Base-by-base conservation (phyloP, 2,888 invertebrate genomes). In the Eulithis prunata region DNA sequence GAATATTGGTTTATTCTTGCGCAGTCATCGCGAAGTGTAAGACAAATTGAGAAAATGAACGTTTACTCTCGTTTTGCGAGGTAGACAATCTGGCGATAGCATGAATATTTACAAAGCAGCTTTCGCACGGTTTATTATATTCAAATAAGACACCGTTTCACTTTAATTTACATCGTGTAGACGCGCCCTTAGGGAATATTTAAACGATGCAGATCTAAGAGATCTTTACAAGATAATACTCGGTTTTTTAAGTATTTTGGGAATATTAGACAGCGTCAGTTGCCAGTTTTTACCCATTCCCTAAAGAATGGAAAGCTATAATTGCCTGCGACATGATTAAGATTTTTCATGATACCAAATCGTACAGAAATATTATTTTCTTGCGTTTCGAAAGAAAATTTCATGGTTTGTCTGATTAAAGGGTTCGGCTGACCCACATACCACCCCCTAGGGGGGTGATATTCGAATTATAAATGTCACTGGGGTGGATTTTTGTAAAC, bases 401-500 rank as follows among this genome's bases (percentile, higher is more conserved):
- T 8, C 47, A 13, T 7, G 13, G 8, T 47, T 7, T 47, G 47
- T 43, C 43, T 43, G 28, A 43, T 51, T 43, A 52, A 59, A 52
- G 58, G 58, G 58, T 59, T 52, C 43, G 51, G n/a, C n/a, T 60
- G 60, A 53, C 60, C 53, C 46, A 60, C 53, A 36, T 60, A 32
- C 60, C 55, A 43, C 32, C 55, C 56, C 52, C 41, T 3, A 36
- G 12, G 6, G 58, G 66, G 67, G 66, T 63, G 68, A 64, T 63
- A 67, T 74, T 69, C 70, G 71, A 76, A 75, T 73, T 68, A 70
- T 69, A 72, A 75, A 75, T 74, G 68, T 66, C 61, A 64, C 58
- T 59, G 65, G 68, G 67, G 53, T 56, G 69, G 45, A 66, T 65
- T 68, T 67, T 66, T 68, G 69, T 69, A 66, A 70, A 69, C 70